Conservation (phyloP, 1,140 invertebrate genomes). For the Schlechtendalia chinensis region DNA sequence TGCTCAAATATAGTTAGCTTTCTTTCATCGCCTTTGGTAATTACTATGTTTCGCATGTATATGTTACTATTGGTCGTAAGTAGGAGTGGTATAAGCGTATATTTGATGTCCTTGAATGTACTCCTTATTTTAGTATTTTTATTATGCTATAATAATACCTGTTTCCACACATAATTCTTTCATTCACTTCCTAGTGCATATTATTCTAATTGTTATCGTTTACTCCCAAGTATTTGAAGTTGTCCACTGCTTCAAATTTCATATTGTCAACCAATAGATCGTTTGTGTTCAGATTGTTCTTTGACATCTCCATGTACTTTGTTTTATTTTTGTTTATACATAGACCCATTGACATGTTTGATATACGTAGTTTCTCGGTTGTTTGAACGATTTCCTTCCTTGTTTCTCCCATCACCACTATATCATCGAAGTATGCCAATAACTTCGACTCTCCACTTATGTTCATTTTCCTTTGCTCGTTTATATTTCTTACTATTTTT, state of each 20-base stretch:
- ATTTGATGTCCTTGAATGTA: no score
- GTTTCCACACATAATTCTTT: neutral
- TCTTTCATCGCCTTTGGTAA: no score
- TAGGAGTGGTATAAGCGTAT: no score
- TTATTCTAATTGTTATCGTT: no score
- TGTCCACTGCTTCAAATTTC: constrained; percentile 22
- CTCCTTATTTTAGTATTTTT: neutral
- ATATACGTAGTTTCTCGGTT: constrained; percentile 3
- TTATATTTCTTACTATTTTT: no score
- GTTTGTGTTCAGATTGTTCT: constrained; percentile 17
- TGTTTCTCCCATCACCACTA: neutral
- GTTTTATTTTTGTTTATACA: constrained; percentile 28
- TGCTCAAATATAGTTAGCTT: no score
- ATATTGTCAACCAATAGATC: constrained; percentile 15
- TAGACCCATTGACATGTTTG: constrained; percentile 18
- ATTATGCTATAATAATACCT: neutral
- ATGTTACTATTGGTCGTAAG: no score
- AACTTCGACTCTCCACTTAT: no score
- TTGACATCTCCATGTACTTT: constrained; percentile 13
- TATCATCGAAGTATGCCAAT: constrained; percentile 1
- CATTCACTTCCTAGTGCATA: no score
- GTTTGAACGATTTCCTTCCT: constrained; percentile 2
- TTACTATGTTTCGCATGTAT: no score
- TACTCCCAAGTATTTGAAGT: neutral
- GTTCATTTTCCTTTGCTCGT: no score